Evolutionary conservation across 2,797 vertebrate species (phyloP).

Genomic region (Lithobates sylvaticus): DNA sequence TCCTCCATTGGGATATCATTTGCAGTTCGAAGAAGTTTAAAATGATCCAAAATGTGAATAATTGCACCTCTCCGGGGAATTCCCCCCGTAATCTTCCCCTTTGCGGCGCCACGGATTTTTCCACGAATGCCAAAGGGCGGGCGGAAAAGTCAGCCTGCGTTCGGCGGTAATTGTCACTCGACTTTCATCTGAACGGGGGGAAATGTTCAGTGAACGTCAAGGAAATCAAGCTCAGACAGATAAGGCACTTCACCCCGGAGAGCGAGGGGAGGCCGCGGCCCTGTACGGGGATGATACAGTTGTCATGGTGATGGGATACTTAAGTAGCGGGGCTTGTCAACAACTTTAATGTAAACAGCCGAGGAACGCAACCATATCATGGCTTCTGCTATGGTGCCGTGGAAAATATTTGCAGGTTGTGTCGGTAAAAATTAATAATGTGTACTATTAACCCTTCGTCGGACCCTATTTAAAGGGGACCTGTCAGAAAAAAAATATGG

Average conservation of each 20-base stretch:
- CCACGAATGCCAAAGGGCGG: neutral
- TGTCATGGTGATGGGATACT: slow-evolving; percentile 24
- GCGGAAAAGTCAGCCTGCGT: neutral
- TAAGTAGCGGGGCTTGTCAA: neutral
- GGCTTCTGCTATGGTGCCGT: neutral
- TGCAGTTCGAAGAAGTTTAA: slow-evolving; percentile 42
- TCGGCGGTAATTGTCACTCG: slow-evolving; percentile 41
- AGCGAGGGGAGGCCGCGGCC: neutral
- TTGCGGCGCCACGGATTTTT: slow-evolving; percentile 23
- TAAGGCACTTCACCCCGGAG: slow-evolving; percentile 15
- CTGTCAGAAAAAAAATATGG: too few relatives aligned
- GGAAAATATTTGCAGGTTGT: neutral
- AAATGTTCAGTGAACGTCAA: slow-evolving; percentile 29
- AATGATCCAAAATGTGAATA: slow-evolving; percentile 54
- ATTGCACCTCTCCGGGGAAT: slow-evolving; percentile 61
- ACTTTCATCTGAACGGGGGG: slow-evolving; percentile 31
- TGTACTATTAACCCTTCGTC: too few relatives aligned
- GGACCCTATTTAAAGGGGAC: too few relatives aligned
- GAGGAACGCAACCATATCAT: neutral
- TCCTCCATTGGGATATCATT: slow-evolving; percentile 21
- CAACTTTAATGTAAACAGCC: slow-evolving; percentile 16
- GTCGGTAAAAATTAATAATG: too few relatives aligned
- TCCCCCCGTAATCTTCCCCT: slow-evolving; percentile 17
- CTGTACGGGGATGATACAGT: slow-evolving; percentile 10
- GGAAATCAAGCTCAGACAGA: slow-evolving; percentile 32